Conservation (phyloP, 1,140 invertebrate genomes). For the Caerostris darwini region DNA sequence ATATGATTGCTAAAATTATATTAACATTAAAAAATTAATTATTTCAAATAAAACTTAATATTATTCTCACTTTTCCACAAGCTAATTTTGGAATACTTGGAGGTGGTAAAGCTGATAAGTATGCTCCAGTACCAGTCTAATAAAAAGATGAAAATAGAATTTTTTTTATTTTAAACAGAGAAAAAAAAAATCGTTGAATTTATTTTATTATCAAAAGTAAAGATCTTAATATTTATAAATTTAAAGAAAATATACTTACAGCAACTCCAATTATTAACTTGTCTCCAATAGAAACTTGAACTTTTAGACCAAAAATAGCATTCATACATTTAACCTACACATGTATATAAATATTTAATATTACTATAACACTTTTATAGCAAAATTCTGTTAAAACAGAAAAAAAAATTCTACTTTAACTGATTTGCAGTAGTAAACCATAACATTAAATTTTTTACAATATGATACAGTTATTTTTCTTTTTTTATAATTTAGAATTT, state of each 20-base stretch:
- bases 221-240: not conserved
- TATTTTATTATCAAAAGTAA: too few species aligned
- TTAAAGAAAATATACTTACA: constrained; percentile 80
- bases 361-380: too few species aligned
- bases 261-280: constrained; percentile 92
- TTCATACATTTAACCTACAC: constrained; percentile 92
- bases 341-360: too few species aligned
- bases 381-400: too few species aligned
- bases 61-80: constrained; percentile 81
- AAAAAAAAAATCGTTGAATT: not conserved
- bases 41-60: too few species aligned
- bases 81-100: constrained; percentile 85
- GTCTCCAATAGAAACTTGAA: constrained; percentile 94
- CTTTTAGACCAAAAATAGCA: constrained; percentile 91
- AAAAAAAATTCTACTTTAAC: too few species aligned
- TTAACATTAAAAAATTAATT: too few species aligned
- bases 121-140: constrained; percentile 91
- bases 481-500: too few species aligned
- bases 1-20: too few species aligned
- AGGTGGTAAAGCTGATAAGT: constrained; percentile 87
- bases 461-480: too few species aligned
- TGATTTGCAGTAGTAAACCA: too few species aligned
- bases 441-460: too few species aligned
- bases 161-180: not conserved
- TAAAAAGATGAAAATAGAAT: constrained; percentile 66